Evolutionary conservation across 2,888 invertebrate genomes (phyloP).

Genomic region (Synergus laeviventris): DNA sequence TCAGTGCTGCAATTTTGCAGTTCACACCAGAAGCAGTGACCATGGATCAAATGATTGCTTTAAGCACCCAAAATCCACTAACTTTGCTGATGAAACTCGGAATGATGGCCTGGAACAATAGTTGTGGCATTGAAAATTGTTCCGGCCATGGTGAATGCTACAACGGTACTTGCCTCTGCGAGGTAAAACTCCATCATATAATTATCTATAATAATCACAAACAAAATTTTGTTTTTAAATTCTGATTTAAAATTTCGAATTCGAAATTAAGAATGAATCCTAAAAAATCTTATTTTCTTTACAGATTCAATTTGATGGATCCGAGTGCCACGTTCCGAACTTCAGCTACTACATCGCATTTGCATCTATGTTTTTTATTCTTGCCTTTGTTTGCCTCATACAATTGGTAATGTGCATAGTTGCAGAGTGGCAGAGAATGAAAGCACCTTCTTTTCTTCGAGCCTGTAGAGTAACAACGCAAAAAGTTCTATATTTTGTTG

Average conservation of each 20-base stretch:
- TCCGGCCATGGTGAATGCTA: slow-evolving; percentile 94
- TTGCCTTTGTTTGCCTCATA: slow-evolving; percentile 89
- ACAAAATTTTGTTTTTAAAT: slow-evolving; percentile 11
- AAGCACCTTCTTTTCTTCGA: slow-evolving; percentile 87
- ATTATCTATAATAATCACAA: slow-evolving; percentile 20
- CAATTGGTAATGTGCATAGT: slow-evolving; percentile 90
- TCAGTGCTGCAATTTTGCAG: slow-evolving; percentile 66
- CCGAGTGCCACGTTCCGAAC: slow-evolving; percentile 89
- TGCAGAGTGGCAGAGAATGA: slow-evolving; percentile 88
- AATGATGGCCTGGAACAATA: slow-evolving; percentile 74
- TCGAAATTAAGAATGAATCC: slow-evolving; percentile 23
- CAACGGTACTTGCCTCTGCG: slow-evolving; percentile 94
- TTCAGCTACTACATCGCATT: slow-evolving; percentile 84
- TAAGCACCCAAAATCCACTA: slow-evolving; percentile 75
- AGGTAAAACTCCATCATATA: slow-evolving; percentile 79
- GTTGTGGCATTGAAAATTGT: slow-evolving; percentile 86
- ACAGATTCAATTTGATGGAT: slow-evolving; percentile 86
- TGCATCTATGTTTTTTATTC: slow-evolving; percentile 84
- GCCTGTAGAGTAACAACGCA: slow-evolving; percentile 93
- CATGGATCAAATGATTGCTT: slow-evolving; percentile 74
- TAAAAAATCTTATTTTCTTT: slow-evolving; percentile 53
- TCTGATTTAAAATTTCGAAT: slow-evolving; percentile 11
- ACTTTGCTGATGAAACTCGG: slow-evolving; percentile 73
- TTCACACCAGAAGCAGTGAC: slow-evolving; percentile 58
- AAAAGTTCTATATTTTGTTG: slow-evolving; percentile 91